Evolutionary conservation across 2,113 vertebrate genomes (phyloP).

Genomic region (Tursiops truncatus): DNA sequence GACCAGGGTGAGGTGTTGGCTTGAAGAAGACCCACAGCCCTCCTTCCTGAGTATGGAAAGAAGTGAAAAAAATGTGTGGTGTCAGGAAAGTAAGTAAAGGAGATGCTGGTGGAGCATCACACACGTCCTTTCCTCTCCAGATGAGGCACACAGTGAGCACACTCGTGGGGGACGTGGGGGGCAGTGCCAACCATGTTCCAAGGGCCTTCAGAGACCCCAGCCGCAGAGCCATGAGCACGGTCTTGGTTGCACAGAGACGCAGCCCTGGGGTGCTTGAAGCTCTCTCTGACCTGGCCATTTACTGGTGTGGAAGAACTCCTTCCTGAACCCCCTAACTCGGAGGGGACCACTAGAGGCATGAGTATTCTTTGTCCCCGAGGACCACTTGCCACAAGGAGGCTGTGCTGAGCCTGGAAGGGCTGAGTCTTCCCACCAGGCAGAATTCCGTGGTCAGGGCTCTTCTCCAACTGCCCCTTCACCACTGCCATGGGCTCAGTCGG

Average conservation of each 20-base stretch:
- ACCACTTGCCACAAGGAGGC: neutral
- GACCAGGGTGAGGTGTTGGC: rapidly evolving
- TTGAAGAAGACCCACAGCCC: no score
- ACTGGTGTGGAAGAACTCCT: neutral
- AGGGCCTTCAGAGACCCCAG: neutral
- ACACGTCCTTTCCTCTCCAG: neutral
- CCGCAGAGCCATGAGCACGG: rapidly evolving
- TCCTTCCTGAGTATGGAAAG: neutral
- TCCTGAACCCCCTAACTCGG: neutral
- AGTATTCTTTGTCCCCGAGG: neutral
- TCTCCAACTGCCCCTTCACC: neutral
- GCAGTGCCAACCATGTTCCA: rapidly evolving
- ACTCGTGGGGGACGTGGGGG: rapidly evolving
- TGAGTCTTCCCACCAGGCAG: neutral
- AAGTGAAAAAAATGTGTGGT: neutral
- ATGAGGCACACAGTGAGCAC: rapidly evolving
- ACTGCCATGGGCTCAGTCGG: rapidly evolving
- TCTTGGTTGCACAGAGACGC: neutral
- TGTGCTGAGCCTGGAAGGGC: neutral
- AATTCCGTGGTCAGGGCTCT: neutral
- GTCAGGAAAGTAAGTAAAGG: neutral
- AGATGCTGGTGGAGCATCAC: neutral
- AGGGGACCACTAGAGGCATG: rapidly evolving
- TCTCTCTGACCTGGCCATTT: neutral
- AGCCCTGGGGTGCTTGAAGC: neutral